phyloP scores from a whole-genome alignment of 2,113 vertebrate species.

The Tamias sibiricus region DNA sequence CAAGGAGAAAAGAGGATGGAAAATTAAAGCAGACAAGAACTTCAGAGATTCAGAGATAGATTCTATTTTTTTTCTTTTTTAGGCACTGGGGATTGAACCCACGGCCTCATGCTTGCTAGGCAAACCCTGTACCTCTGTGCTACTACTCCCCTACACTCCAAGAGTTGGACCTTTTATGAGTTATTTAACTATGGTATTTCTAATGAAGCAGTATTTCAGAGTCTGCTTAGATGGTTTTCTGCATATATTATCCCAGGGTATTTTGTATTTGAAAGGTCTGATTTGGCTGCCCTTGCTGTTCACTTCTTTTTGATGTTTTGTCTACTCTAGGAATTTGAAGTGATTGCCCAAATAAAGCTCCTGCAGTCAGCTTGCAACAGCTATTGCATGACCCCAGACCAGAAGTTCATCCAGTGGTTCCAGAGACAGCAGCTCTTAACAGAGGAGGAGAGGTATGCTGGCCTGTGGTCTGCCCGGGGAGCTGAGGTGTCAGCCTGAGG shows the following conservation, averaged over 20 bases:
- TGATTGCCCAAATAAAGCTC: slow-evolving; percentile 97
- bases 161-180: neutral
- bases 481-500: accelerated
- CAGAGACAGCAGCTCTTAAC: slow-evolving; percentile 89
- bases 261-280: neutral
- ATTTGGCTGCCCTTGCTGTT: slow-evolving; percentile 40
- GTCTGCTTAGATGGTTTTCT: neutral
- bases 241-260: neutral
- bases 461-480: accelerated
- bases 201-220: neutral
- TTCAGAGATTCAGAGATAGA: neutral
- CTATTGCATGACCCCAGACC: slow-evolving; percentile 92
- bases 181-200: neutral
- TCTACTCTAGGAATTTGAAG: slow-evolving; percentile 94
- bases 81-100: neutral
- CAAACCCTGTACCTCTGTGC: neutral
- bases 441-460: slow-evolving; percentile 93
- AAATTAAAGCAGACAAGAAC: neutral
- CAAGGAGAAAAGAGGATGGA: neutral
- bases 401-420: slow-evolving; percentile 94
- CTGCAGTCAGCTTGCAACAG: slow-evolving; percentile 97
- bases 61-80: neutral
- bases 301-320: neutral
- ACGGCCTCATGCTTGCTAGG: neutral
- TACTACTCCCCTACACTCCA: neutral